Evolutionary conservation across 2,113 vertebrate species (phyloP).

Genomic region (Ranitomeya imitator): DNA sequence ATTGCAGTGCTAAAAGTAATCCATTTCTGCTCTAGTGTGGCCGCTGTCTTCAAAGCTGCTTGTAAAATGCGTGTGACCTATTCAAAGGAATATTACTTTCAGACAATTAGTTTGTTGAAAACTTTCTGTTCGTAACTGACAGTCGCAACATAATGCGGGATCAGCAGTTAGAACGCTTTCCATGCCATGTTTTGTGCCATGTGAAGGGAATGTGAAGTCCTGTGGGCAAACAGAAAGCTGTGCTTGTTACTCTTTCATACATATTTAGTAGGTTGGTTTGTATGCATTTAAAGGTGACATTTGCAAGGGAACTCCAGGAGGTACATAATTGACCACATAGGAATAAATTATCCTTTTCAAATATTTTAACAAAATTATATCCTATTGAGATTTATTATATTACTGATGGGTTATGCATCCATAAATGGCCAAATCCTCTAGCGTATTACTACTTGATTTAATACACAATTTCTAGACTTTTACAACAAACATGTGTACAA

Average conservation of each 20-base stretch:
- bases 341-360: slow-evolving; percentile 44
- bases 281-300: slow-evolving; percentile 50
- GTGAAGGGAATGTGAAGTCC: slow-evolving; percentile 25
- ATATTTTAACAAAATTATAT: slow-evolving; percentile 33
- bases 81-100: slow-evolving; percentile 52
- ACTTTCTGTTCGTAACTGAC: slow-evolving; percentile 46
- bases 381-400: slow-evolving; percentile 8
- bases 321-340: slow-evolving; percentile 47
- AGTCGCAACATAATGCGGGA: slow-evolving; percentile 28
- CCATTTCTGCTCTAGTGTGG: slow-evolving; percentile 53
- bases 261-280: slow-evolving; percentile 46
- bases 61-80: slow-evolving; percentile 51
- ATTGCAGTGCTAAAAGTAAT: slow-evolving; percentile 56
- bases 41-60: slow-evolving; percentile 47
- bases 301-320: slow-evolving; percentile 34
- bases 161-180: slow-evolving; percentile 32
- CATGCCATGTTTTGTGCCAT: slow-evolving; percentile 18
- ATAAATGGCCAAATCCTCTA: not conserved
- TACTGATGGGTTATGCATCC: not conserved
- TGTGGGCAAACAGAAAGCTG: slow-evolving; percentile 49
- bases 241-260: slow-evolving; percentile 52
- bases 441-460: not conserved
- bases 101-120: slow-evolving; percentile 57
- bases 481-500: not conserved
- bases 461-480: not conserved